Percentiles rank a stretch among this genome's conserved stretches.
phyloP scores from a whole-genome alignment of 1,140 invertebrate species.

The Zaprionus vittiger region DNA sequence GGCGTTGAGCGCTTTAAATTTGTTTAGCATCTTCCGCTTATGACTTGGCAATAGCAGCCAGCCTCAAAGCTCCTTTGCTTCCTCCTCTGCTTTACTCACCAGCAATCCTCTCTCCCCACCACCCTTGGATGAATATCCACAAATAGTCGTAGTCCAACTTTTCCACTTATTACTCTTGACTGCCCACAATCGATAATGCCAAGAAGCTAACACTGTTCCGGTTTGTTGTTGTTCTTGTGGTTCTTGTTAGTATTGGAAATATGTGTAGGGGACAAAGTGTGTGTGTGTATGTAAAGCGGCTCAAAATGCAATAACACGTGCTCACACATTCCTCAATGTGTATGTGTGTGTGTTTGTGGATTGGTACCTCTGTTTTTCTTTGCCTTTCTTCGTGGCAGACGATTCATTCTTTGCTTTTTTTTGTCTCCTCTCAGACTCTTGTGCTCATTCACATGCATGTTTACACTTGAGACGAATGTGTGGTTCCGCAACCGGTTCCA shows the following conservation, averaged over 20 bases:
- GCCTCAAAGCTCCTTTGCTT: constrained; percentile 16
- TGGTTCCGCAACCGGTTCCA: neutral
- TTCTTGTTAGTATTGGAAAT: constrained; percentile 17
- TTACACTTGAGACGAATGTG: constrained; percentile 58
- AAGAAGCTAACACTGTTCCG: constrained; percentile 16
- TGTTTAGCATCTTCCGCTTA: constrained; percentile 78
- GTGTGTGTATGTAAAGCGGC: constrained; percentile 42
- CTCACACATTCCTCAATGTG: constrained; percentile 10
- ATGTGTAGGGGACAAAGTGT: constrained; percentile 3
- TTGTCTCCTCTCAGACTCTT: constrained; percentile 31
- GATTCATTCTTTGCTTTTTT: constrained; percentile 32
- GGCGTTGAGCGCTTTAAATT: constrained; percentile 71
- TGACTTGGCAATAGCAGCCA: constrained; percentile 70
- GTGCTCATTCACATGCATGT: constrained; percentile 56
- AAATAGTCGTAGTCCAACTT: constrained; percentile 56
- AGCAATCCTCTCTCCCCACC: no score
- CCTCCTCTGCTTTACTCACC: neutral
- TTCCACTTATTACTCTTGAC: constrained; percentile 59
- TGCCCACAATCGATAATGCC: constrained; percentile 47
- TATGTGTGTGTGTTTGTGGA: constrained; percentile 10
- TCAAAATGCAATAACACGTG: constrained; percentile 68
- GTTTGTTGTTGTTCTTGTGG: constrained; percentile 5
- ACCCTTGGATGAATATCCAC: constrained; percentile 41
- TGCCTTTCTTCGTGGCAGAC: constrained; percentile 38
- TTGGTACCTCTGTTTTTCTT: constrained; percentile 19